Percentiles rank a stretch among this genome's conserved stretches.
phyloP scores from a whole-genome alignment of 2,113 vertebrate species.

The Cheilinus undulatus region DNA sequence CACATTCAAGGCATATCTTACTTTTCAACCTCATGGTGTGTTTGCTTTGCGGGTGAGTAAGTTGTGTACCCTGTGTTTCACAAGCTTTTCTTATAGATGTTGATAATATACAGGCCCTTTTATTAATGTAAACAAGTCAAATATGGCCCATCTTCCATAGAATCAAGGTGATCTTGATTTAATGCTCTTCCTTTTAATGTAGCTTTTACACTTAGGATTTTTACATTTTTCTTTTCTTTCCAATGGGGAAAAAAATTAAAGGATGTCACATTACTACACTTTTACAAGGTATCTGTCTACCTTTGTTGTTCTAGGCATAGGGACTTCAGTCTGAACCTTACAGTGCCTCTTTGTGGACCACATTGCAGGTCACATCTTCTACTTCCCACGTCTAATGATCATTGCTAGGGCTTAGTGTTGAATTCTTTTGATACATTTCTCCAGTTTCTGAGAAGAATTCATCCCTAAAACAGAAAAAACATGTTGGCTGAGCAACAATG shows the following conservation, averaged over 20 bases:
- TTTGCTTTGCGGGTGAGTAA: slow-evolving; percentile 39
- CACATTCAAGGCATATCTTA: slow-evolving; percentile 20
- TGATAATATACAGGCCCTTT: slow-evolving; percentile 65
- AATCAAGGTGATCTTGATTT: slow-evolving; percentile 39
- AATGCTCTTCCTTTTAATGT: slow-evolving; percentile 7
- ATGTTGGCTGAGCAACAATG: neutral
- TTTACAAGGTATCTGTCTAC: neutral
- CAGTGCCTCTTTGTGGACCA: slow-evolving; percentile 4
- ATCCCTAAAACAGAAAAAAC: neutral
- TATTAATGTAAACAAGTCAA: slow-evolving; percentile 23
- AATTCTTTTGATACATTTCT: neutral
- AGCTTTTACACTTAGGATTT: slow-evolving; percentile 24
- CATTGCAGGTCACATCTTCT: neutral
- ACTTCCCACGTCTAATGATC: neutral
- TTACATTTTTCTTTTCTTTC: slow-evolving; percentile 30
- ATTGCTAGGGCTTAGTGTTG: neutral
- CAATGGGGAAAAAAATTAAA: neutral
- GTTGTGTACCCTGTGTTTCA: slow-evolving; percentile 6
- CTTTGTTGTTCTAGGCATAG: neutral
- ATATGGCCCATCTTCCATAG: slow-evolving; percentile 4
- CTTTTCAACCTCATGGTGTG: slow-evolving; percentile 16
- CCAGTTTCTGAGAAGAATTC: neutral
- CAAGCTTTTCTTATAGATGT: slow-evolving; percentile 27
- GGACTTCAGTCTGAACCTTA: neutral
- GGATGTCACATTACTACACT: neutral